These are phyloP conservation scores for Temnothorax curvispinosus DNA, from an alignment of 1,140 invertebrate genomes.

Conservation along the genomic window DNA sequence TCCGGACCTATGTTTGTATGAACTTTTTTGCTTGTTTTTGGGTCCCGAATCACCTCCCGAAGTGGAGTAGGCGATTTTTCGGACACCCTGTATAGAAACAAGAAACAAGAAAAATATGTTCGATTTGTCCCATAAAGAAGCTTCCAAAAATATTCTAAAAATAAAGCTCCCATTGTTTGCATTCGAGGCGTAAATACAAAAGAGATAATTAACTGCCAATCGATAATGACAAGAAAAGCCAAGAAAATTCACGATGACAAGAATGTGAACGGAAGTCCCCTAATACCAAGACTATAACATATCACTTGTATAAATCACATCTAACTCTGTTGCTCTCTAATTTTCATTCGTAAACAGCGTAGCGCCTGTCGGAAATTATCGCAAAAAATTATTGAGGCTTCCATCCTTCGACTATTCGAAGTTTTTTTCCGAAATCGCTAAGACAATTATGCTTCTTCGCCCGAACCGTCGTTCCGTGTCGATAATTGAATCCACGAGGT, in stretches of 20 bases:
- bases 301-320: not conserved
- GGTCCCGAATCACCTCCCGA: no score
- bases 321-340: not conserved
- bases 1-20: no score
- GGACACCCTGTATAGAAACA: no score
- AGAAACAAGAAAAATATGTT: not conserved
- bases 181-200: not conserved
- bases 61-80: no score
- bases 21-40: no score
- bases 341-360: not conserved
- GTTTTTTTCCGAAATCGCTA: not conserved
- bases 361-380: not conserved
- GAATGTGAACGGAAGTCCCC: not conserved
- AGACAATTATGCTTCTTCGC: not conserved
- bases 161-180: not conserved
- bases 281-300: conserved; percentile 1
- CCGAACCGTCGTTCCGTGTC: not conserved
- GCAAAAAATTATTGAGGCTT: not conserved
- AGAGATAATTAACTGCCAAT: not conserved
- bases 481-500: conserved; percentile 28
- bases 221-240: conserved; percentile 17
- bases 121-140: not conserved
- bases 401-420: not conserved
- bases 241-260: not conserved
- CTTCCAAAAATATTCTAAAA: not conserved